Conservation (phyloP, 2,888 invertebrate species). For the Apomyelois bistriatella region DNA sequence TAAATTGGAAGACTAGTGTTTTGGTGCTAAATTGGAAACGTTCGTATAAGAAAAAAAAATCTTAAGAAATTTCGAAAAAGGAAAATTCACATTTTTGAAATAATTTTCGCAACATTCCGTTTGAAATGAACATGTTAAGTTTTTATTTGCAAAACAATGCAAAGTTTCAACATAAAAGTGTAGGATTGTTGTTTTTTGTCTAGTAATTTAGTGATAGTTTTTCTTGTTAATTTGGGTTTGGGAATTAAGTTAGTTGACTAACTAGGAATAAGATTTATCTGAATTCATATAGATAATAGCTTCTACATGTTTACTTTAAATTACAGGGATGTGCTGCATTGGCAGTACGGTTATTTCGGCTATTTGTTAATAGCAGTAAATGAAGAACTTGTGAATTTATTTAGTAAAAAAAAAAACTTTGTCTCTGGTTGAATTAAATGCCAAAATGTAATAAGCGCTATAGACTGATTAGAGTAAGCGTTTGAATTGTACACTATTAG, state of each 20-base stretch:
- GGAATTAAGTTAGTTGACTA: conserved; percentile 76
- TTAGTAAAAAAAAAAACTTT: conserved; percentile 46
- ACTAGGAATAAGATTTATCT: conserved; percentile 74
- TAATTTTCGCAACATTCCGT: conserved; percentile 71
- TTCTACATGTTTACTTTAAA: conserved; percentile 69
- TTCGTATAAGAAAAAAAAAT: conserved; percentile 45
- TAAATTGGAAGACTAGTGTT: conserved; percentile 77
- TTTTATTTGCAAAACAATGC: conserved; percentile 74
- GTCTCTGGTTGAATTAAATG: conserved; percentile 53
- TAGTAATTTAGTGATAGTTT: conserved; percentile 71
- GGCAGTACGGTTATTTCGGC: conserved; percentile 61
- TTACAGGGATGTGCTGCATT: conserved; percentile 78
- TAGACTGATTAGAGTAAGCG: conserved; percentile 80
- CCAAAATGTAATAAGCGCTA: conserved; percentile 78
- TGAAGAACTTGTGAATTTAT: conserved; percentile 50
- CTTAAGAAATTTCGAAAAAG: conserved; percentile 46
- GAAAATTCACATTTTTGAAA: conserved; percentile 38
- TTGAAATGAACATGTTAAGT: conserved; percentile 61
- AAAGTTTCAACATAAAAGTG: conserved; percentile 58
- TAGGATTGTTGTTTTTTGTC: conserved; percentile 75
- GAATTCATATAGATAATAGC: conserved; percentile 73
- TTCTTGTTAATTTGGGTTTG: conserved; percentile 79
- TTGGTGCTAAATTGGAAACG: conserved; percentile 76
- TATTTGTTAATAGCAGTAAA: conserved; percentile 42
- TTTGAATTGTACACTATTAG: conserved; percentile 78